These are phyloP conservation scores for Spermophilus dauricus DNA, from an alignment of 2,113 vertebrate genomes.

Conservation along the genomic window DNA sequence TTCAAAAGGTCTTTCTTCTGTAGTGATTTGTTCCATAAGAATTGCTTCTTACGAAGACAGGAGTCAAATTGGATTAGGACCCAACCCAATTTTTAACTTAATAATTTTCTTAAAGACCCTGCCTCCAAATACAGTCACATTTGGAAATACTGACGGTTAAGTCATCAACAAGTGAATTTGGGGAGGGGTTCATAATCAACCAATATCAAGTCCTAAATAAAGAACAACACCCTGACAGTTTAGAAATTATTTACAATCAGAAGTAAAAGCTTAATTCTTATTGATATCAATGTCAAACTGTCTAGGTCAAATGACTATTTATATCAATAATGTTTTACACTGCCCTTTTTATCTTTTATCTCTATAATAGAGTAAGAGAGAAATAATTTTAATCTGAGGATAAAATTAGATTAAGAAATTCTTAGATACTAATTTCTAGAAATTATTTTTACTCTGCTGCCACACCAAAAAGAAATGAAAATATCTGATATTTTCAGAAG, in stretches of 20 bases:
- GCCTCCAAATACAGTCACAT: neutral
- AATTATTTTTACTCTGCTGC: neutral
- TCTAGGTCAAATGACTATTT: neutral
- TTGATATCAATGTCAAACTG: neutral
- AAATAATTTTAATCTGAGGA: neutral
- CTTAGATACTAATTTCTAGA: conserved; percentile 36
- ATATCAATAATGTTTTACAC: neutral
- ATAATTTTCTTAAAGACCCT: neutral
- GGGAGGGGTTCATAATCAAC: neutral
- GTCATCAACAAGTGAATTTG: neutral
- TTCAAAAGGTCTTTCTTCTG: neutral
- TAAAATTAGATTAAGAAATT: neutral
- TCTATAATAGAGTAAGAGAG: neutral
- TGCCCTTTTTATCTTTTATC: neutral
- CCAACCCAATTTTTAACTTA: neutral
- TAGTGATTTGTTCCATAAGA: neutral
- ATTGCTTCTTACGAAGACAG: neutral
- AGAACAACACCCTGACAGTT: neutral
- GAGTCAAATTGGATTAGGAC: neutral
- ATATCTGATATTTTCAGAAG: conserved; percentile 24
- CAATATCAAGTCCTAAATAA: neutral
- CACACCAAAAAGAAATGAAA: neutral
- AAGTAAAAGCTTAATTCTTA: neutral
- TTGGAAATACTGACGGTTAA: neutral
- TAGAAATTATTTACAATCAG: neutral